A percentile compares a stretch with the other conserved stretches of the same genome.
phyloP scores from a whole-genome alignment of 2,797 vertebrate species.

The Falco naumanni region DNA sequence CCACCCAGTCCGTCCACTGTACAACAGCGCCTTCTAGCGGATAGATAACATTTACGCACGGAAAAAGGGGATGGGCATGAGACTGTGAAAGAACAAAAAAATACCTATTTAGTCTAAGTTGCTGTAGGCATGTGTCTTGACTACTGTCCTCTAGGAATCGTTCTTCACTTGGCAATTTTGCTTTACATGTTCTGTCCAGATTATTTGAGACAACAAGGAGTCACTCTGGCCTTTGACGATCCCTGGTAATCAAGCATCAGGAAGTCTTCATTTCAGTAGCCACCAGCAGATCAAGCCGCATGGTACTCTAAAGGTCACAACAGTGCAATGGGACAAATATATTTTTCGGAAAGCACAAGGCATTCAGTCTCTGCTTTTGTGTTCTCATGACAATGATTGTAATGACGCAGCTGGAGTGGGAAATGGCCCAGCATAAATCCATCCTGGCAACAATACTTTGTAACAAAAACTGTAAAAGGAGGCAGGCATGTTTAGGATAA shows the following conservation, averaged over 20 bases:
- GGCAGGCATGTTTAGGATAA: conserved; percentile 66
- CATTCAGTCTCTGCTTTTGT: conserved; percentile 60
- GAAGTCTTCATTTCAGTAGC: conserved; percentile 15
- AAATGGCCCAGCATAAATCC: conserved; percentile 72
- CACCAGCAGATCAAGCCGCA: neutral
- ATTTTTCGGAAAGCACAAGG: conserved; percentile 36
- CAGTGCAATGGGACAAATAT: conserved; percentile 29
- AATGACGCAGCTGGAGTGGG: conserved; percentile 69
- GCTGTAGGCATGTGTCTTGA: neutral
- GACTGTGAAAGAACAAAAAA: neutral
- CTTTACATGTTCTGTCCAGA: neutral
- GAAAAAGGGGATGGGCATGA: neutral
- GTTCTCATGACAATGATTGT: conserved; percentile 67
- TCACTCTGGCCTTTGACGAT: neutral
- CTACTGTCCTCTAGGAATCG: neutral
- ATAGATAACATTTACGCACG: neutral
- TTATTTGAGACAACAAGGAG: neutral
- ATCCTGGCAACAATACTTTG: conserved; percentile 61
- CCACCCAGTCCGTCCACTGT: conserved; percentile 1
- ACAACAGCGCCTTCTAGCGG: conserved; percentile 62
- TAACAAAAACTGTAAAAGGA: conserved; percentile 50
- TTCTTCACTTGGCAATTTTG: neutral
- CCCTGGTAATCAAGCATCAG: conserved; percentile 15
- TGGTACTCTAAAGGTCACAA: conserved; percentile 21
- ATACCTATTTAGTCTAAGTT: neutral